phyloP scores from a whole-genome alignment of 2,888 invertebrate species.

The Cephonodes hylas region DNA sequence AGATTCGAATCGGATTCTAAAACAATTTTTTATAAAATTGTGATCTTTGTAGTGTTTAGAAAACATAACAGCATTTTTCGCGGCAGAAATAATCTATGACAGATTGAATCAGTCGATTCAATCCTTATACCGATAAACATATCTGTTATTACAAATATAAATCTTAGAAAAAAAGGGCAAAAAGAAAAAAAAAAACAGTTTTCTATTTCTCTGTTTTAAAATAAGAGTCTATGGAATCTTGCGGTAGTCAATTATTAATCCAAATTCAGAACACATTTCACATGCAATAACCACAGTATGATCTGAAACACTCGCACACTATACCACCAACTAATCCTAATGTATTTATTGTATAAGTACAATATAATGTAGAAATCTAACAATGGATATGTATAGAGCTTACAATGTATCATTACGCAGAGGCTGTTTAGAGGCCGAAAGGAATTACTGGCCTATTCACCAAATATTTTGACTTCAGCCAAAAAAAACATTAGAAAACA shows the following conservation, averaged over 20 bases:
- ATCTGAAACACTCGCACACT: not conserved
- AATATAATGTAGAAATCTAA: conserved; percentile 26
- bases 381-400: conserved; percentile 30
- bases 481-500: not conserved
- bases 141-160: no score
- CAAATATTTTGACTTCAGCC: not conserved
- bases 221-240: no score
- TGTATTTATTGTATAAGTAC: conserved; percentile 2
- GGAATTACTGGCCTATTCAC: conserved; percentile 13
- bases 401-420: conserved; percentile 11
- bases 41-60: no score
- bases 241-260: not conserved
- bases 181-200: no score
- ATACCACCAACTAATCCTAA: not conserved
- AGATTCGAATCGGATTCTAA: no score
- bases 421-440: conserved; percentile 23
- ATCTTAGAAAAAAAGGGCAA: no score
- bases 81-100: not conserved
- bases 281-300: not conserved
- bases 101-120: no score
- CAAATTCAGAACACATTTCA: not conserved
- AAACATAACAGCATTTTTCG: no score
- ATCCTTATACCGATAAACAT: no score
- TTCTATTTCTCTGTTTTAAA: no score
- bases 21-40: no score